These are phyloP conservation scores for Danaus plexippus DNA, from an alignment of 1,140 invertebrate genomes.

Conservation along the genomic window DNA sequence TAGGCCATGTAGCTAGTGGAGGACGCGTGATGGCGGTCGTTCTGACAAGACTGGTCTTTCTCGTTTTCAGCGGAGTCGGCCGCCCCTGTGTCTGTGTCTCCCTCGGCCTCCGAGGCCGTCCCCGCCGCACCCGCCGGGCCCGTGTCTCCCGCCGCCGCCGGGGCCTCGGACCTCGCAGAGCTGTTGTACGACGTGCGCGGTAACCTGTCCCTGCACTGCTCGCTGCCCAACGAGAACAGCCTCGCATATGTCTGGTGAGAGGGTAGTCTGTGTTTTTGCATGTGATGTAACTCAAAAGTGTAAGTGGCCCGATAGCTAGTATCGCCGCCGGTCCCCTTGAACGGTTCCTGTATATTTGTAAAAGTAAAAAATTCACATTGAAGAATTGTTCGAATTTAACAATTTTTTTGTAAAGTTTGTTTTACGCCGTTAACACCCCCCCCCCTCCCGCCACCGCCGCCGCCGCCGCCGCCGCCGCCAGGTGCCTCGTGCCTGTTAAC, in stretches of 20 bases:
- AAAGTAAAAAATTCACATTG: no score
- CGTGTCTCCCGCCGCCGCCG: conserved; percentile 74
- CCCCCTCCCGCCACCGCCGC: no score
- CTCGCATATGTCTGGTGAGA: conserved; percentile 25
- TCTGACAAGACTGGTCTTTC: conserved; percentile 11
- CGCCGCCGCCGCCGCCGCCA: no score
- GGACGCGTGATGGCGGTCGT: conserved; percentile 13
- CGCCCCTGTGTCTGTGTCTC: conserved; percentile 75
- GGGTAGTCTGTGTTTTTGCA: no score
- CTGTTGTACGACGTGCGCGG: conserved; percentile 31
- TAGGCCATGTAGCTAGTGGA: conserved; percentile 2
- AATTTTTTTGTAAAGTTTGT: no score
- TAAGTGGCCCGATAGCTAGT: neutral
- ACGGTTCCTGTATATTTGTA: no score
- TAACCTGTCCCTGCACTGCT: conserved; percentile 28
- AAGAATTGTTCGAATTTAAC: no score
- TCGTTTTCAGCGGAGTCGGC: conserved; percentile 21
- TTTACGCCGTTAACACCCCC: no score
- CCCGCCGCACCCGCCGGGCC: conserved; percentile 31
- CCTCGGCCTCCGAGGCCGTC: conserved; percentile 17
- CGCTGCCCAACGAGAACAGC: conserved; percentile 19
- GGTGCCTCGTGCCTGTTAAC: no score
- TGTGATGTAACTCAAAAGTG: conserved; percentile 6
- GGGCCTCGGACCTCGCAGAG: conserved; percentile 11
- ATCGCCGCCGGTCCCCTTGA: neutral